These are phyloP conservation scores for Agelaius phoeniceus DNA, from an alignment of 2,113 vertebrate genomes.

Conservation along the genomic window DNA sequence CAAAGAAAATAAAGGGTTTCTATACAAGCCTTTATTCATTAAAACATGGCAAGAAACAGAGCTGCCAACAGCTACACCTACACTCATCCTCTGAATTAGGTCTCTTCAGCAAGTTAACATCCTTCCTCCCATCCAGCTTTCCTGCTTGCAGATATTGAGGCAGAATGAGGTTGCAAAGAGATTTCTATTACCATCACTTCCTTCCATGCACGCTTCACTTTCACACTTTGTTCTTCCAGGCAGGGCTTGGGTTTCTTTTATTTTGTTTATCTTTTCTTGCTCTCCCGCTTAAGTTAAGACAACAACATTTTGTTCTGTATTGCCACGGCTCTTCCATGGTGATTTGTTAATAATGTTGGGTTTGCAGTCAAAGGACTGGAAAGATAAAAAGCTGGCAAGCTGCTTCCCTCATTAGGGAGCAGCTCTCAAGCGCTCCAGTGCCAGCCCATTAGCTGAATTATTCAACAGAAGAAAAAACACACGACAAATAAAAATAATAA, in stretches of 20 bases:
- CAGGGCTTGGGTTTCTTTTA: not conserved
- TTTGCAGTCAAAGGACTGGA: conserved; percentile 8
- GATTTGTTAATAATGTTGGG: conserved; percentile 29
- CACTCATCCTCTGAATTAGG: not conserved
- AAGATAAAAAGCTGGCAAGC: conserved; percentile 47
- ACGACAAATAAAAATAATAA: not conserved
- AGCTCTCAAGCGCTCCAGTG: not conserved
- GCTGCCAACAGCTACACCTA: not conserved
- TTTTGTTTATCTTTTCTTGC: not conserved
- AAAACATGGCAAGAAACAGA: not conserved
- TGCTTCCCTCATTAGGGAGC: conserved; percentile 51
- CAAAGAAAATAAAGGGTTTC: not conserved
- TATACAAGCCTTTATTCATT: not conserved
- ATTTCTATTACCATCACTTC: not conserved
- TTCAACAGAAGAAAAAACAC: conserved; percentile 32
- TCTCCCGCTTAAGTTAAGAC: not conserved
- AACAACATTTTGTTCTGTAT: conserved; percentile 16
- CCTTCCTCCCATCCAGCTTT: not conserved
- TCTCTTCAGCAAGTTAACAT: not conserved
- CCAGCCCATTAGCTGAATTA: conserved; percentile 53
- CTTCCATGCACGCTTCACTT: not conserved
- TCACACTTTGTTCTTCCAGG: not conserved
- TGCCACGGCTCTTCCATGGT: not conserved
- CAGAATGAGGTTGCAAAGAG: not conserved
- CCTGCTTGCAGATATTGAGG: not conserved